Evolutionary conservation across 30 jellyfish, hydroid and myxozoan species (phyloP).

Genomic region (Cassiopea andromeda): DNA sequence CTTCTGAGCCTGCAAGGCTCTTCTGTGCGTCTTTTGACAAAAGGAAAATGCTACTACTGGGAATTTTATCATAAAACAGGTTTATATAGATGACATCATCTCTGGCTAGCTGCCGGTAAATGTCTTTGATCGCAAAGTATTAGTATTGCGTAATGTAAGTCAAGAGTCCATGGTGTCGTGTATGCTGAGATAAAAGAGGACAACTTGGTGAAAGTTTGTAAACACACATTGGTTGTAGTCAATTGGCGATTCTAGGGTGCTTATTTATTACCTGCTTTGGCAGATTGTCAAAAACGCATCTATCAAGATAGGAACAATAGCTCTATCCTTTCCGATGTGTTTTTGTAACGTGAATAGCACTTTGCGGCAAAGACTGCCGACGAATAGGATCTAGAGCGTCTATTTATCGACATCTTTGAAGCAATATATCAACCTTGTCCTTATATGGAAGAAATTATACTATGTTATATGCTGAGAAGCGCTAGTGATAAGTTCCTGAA

Average conservation of each 20-base stretch:
- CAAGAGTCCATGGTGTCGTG: background rate
- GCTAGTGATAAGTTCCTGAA: background rate
- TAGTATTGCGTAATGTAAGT: background rate
- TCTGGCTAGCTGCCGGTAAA: background rate
- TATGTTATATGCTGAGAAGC: background rate
- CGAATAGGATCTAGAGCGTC: background rate
- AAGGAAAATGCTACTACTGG: background rate
- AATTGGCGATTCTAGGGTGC: background rate
- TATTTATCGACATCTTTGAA: background rate
- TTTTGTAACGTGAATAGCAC: background rate
- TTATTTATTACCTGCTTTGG: background rate
- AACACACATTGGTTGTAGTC: background rate
- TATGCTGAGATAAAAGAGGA: background rate
- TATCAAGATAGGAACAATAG: background rate
- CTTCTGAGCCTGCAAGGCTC: too few species aligned
- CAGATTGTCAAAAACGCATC: background rate
- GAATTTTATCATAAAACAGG: background rate
- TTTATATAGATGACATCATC: background rate
- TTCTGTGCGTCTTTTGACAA: too few species aligned
- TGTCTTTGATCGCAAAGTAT: background rate
- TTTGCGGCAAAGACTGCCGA: background rate
- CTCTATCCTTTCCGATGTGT: background rate
- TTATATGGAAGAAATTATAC: background rate
- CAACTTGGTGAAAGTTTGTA: background rate
- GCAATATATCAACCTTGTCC: background rate